A percentile compares a stretch with the other conserved stretches of the same genome.
Conservation (phyloP, 1,140 invertebrate genomes). For the Dreissena polymorpha region DNA sequence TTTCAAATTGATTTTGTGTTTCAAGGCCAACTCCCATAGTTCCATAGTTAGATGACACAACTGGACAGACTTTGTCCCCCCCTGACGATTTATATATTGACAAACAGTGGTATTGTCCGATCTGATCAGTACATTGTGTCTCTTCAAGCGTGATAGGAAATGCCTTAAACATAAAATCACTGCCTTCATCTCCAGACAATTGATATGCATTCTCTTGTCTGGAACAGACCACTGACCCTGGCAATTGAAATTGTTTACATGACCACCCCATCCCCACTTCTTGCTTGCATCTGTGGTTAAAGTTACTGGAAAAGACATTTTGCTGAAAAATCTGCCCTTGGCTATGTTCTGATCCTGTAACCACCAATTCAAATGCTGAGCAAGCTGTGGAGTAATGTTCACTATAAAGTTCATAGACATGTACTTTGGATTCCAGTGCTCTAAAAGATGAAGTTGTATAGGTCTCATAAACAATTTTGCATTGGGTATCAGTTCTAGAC, state of each 20-base stretch:
- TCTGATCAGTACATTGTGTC: slow-evolving; percentile 26
- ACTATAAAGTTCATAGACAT: no score
- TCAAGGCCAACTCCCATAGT: slow-evolving; percentile 8
- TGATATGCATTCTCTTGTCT: slow-evolving; percentile 15
- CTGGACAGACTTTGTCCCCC: slow-evolving; percentile 5
- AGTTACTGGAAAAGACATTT: background rate
- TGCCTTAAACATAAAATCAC: slow-evolving; percentile 7
- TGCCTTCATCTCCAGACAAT: slow-evolving; percentile 28
- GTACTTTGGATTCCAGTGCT: no score
- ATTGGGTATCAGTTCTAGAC: no score
- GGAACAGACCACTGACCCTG: background rate
- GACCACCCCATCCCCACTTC: slow-evolving; percentile 22
- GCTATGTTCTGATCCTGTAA: no score
- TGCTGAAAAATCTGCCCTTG: no score
- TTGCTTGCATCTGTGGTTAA: slow-evolving; percentile 17
- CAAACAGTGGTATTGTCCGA: slow-evolving; percentile 18
- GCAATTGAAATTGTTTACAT: slow-evolving; percentile 4
- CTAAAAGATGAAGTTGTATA: no score
- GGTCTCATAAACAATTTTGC: no score
- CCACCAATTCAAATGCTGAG: no score
- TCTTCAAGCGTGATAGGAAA: slow-evolving; percentile 12
- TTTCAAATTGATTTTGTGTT: slow-evolving; percentile 21
- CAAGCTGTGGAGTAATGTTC: no score
- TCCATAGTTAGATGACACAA: slow-evolving; percentile 7
- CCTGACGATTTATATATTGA: slow-evolving; percentile 35